Evolutionary conservation across 2,113 vertebrate species (phyloP), one percentile per base, ranked within the genome.

Genomic region (Saguinus midas): DNA sequence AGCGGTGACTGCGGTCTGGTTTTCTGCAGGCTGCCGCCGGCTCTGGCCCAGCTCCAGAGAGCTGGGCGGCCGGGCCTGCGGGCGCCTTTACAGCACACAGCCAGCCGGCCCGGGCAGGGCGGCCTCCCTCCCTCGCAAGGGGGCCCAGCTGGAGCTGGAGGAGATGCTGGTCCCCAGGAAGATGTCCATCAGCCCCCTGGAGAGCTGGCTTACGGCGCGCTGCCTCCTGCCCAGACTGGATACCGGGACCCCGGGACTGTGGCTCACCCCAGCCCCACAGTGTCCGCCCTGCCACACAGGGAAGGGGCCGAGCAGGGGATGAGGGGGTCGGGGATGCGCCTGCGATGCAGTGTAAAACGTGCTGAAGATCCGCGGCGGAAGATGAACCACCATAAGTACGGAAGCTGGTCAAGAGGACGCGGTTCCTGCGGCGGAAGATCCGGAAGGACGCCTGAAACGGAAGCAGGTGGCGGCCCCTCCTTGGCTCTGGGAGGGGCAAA

Each of bases 361-460:
- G 1, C 92, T 99, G 84, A 97, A 99, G 98, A 99, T 99, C 92
- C 98, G 99, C 35, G 99, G 37, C 98, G 99, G 89, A 99, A 99
- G 40, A 99, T 99, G 98, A 99, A 99, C 97, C 98, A 98, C 13
- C 99, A 99, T 98, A 99, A 99, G 95, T 99, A 98, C 98, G 97
- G 92, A 99, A 99, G 97, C 98, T 99, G 97, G 97, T 98, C 50
- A 99, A 99, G 97, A 98, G 99, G 35, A 99, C 98, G 0, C 99
- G 99, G 83, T 99, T 99, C 95, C 45, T 99, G 18, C 98, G 98
- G 73, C 99, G 97, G 89, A 99, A 95, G 87, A 95, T 99, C 12
- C 89, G 98, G 99, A 99, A 2, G 97, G 98, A 3, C 98, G 99
- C 57, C 98, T 98, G 83, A 99, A 66, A 86, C 99, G 14, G 48